Conservation (phyloP, 2,113 vertebrate genomes). For the Eulacestoma nigropectus region DNA sequence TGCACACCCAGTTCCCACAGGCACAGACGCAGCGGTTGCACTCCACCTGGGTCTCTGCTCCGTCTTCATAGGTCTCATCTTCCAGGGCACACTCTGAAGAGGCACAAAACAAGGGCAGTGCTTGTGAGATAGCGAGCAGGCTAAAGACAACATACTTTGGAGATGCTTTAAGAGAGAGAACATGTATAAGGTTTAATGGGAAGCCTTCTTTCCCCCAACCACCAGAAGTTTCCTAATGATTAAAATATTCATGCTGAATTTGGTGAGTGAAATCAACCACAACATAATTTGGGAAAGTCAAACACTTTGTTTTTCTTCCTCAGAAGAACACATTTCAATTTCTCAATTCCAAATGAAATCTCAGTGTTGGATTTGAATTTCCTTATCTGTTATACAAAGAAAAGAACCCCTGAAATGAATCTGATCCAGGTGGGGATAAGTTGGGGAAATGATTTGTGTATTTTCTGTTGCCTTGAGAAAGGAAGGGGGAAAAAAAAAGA, state of each 20-base stretch:
- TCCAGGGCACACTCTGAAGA: conserved; percentile 91
- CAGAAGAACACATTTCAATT: background rate
- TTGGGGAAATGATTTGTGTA: background rate
- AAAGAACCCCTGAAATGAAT: background rate
- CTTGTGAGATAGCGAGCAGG: background rate
- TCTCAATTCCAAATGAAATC: background rate
- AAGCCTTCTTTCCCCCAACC: background rate
- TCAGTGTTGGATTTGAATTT: background rate
- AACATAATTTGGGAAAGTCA: background rate
- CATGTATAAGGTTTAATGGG: background rate
- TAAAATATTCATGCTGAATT: background rate
- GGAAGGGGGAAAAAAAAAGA: background rate
- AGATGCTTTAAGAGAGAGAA: background rate
- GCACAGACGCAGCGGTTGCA: conserved; percentile 97
- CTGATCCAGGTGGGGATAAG: background rate
- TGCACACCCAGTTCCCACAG: conserved; percentile 99
- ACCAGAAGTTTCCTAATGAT: background rate
- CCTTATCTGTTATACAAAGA: background rate
- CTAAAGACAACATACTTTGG: background rate
- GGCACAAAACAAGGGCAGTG: background rate
- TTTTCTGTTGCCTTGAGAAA: background rate
- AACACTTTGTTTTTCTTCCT: background rate
- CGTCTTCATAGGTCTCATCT: conserved; percentile 92
- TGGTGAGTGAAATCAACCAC: background rate
- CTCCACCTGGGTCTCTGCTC: conserved; percentile 94